Conservation (phyloP, 37 sponge, comb jelly and placozoan genomes). For the Beroe forskalii region DNA sequence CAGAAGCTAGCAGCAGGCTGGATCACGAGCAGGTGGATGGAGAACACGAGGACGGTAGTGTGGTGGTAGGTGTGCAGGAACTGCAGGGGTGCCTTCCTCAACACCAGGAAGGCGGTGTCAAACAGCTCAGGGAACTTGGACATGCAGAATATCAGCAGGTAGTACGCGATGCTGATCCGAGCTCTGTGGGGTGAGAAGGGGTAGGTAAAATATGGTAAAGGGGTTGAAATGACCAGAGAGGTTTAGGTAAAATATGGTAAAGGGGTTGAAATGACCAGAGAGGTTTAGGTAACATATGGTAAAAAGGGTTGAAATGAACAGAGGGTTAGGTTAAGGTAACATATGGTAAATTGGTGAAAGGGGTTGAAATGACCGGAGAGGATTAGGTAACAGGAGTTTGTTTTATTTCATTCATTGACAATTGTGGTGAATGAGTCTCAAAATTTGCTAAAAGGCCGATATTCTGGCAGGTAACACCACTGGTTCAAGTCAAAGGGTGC, state of each 20-base stretch:
- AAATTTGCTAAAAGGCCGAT: no score
- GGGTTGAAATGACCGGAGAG: no score
- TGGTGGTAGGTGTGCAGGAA: conserved; percentile 63
- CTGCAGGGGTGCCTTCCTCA: conserved; percentile 63
- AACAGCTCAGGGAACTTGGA: conserved; percentile 62
- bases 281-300: background rate
- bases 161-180: background rate
- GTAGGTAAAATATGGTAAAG: background rate
- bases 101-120: conserved; percentile 45
- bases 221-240: background rate
- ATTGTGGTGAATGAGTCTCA: no score
- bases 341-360: no score
- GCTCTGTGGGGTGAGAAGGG: background rate
- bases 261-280: background rate
- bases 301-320: no score
- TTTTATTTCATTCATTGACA: no score
- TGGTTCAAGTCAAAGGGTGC: no score
- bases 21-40: conserved; percentile 7
- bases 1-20: conserved; percentile 52
- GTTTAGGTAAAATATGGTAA: background rate
- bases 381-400: no score
- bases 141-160: conserved; percentile 14
- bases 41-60: conserved; percentile 52
- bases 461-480: no score
- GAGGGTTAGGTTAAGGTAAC: no score